phyloP scores from a whole-genome alignment of 2,113 vertebrate genomes.

The Xiphophorus maculatus region DNA sequence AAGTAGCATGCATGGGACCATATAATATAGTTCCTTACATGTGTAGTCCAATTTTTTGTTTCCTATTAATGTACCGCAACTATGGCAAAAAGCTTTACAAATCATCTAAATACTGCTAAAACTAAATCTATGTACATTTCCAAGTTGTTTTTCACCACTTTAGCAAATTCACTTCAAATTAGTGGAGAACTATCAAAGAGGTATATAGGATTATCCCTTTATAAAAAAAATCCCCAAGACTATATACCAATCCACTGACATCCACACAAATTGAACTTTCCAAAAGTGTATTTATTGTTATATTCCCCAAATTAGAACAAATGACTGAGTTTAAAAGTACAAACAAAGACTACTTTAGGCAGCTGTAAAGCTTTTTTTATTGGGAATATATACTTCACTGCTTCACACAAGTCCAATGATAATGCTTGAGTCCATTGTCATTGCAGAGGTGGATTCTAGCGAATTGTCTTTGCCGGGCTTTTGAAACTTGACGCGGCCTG shows the following conservation, averaged over 20 bases:
- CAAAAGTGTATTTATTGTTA: background rate
- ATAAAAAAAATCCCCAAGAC: too few species aligned
- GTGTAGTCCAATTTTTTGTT: too few species aligned
- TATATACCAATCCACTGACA: background rate
- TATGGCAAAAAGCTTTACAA: too few species aligned
- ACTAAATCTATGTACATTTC: too few species aligned
- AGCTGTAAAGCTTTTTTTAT: conserved; percentile 49
- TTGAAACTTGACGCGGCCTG: conserved; percentile 94
- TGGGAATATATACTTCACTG: conserved; percentile 31
- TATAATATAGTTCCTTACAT: too few species aligned
- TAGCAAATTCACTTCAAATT: too few species aligned
- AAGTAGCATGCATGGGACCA: too few species aligned
- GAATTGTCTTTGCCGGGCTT: conserved; percentile 92
- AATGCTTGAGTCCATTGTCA: conserved; percentile 33
- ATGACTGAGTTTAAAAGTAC: conserved; percentile 6
- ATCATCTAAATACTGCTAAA: too few species aligned
- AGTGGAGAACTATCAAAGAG: too few species aligned
- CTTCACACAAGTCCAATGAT: conserved; percentile 39
- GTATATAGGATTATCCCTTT: too few species aligned
- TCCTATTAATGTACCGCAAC: too few species aligned
- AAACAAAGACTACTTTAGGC: conserved; percentile 29
- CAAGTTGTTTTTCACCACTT: too few species aligned
- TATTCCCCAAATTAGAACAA: background rate
- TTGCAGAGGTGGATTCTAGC: conserved; percentile 63
- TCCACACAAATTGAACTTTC: background rate